Percentiles rank a stretch among this genome's conserved stretches.
phyloP scores from a whole-genome alignment of 1,140 invertebrate species.

The Lasaia peninsularis region DNA sequence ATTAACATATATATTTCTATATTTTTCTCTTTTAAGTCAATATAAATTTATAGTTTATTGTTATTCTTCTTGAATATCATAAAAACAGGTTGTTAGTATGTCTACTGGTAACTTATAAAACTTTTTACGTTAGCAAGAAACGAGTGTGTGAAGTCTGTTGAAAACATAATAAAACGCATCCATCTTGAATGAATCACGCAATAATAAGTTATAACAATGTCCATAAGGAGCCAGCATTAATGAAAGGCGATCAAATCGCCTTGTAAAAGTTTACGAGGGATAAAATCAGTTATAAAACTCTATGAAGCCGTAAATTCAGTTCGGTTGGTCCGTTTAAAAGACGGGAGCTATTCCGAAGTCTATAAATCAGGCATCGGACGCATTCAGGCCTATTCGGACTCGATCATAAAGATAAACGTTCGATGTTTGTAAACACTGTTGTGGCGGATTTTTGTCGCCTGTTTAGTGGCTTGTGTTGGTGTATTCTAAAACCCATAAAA shows the following conservation, averaged over 20 bases:
- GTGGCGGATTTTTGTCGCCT: conserved; percentile 21
- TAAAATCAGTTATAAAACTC: conserved; percentile 72
- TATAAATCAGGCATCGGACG: conserved; percentile 59
- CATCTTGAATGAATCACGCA: not conserved
- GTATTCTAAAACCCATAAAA: not conserved
- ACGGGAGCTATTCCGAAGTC: conserved; percentile 55
- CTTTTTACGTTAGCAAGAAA: too few species aligned
- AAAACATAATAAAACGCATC: not conserved
- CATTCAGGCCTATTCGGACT: conserved; percentile 42
- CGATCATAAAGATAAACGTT: conserved; percentile 30
- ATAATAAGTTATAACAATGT: not conserved
- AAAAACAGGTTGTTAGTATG: too few species aligned
- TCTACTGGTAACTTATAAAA: too few species aligned
- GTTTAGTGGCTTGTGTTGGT: not conserved
- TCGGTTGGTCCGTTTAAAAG: conserved; percentile 16
- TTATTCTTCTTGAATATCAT: too few species aligned
- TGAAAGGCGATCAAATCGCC: conserved; percentile 49
- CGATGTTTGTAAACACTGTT: conserved; percentile 29
- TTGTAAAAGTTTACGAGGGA: conserved; percentile 53
- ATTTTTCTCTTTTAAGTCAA: too few species aligned
- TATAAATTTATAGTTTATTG: too few species aligned
- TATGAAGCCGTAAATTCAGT: conserved; percentile 40
- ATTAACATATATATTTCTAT: too few species aligned
- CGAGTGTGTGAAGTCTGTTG: too few species aligned
- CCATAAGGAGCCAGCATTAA: conserved; percentile 35